Evolutionary conservation across 2,888 invertebrate species (phyloP).

Genomic region (Patella caerulea): DNA sequence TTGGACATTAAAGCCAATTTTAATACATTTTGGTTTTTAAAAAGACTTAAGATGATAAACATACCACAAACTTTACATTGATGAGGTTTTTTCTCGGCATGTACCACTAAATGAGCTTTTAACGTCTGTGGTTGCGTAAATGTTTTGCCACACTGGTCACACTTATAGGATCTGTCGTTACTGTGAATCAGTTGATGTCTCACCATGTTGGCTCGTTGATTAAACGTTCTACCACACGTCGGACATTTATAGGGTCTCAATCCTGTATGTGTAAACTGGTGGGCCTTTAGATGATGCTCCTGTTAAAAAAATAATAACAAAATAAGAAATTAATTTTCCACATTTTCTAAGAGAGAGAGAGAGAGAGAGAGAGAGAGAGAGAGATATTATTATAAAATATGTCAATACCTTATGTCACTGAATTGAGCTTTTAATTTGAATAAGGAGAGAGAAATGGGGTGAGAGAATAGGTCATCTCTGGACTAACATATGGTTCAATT

Average conservation of each 20-base stretch:
- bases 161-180: slow-evolving; percentile 65
- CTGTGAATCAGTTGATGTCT: slow-evolving; percentile 71
- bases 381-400: too few relatives aligned
- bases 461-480: too few relatives aligned
- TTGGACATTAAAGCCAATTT: too few relatives aligned
- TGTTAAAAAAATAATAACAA: slow-evolving; percentile 38
- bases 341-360: too few relatives aligned
- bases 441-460: too few relatives aligned
- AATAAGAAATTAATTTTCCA: too few relatives aligned
- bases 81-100: slow-evolving; percentile 71
- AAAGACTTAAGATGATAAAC: slow-evolving; percentile 30
- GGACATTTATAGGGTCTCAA: slow-evolving; percentile 69
- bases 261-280: slow-evolving; percentile 71
- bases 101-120: slow-evolving; percentile 72
- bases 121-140: slow-evolving; percentile 72
- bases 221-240: slow-evolving; percentile 68
- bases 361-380: too few relatives aligned
- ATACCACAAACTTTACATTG: slow-evolving; percentile 70
- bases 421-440: too few relatives aligned
- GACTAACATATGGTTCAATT: too few relatives aligned
- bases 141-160: slow-evolving; percentile 69
- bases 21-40: neutral
- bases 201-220: slow-evolving; percentile 71
- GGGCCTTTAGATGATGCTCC: slow-evolving; percentile 71
- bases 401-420: too few relatives aligned